Evolutionary conservation across 2,113 vertebrate species (phyloP).

Genomic region (Accipiter virgatus): DNA sequence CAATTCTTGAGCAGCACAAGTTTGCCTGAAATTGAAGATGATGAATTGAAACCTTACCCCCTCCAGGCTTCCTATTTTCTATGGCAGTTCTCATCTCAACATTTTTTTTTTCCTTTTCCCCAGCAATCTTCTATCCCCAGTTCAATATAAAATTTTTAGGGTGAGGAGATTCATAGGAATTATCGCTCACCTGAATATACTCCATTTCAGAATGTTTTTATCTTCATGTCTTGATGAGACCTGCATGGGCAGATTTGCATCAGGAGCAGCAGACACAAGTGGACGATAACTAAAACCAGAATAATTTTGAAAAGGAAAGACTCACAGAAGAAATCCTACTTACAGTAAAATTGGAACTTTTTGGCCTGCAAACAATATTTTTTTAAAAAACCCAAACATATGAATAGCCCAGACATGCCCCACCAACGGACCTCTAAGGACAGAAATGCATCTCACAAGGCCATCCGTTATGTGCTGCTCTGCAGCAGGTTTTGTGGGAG

Average conservation of each 20-base stretch:
- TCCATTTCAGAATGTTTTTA: not conserved
- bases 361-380: not conserved
- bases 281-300: not conserved
- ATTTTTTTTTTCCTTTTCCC: not conserved
- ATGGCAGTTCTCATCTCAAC: not conserved
- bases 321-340: not conserved
- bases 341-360: not conserved
- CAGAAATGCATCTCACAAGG: not conserved
- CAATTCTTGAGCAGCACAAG: not conserved
- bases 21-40: not conserved
- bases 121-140: not conserved
- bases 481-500: not conserved
- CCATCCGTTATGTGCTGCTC: fast-evolving
- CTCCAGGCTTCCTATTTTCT: not conserved
- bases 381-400: not conserved
- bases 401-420: not conserved
- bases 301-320: not conserved
- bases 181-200: not conserved
- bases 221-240: not conserved
- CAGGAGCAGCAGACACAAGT: not conserved
- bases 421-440: not conserved
- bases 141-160: not conserved
- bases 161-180: not conserved
- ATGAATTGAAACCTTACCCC: not conserved
- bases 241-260: not conserved